A percentile compares a stretch with the other conserved stretches of the same genome.
Conservation (phyloP, 2,797 vertebrate species). For the Syncerus caffer region DNA sequence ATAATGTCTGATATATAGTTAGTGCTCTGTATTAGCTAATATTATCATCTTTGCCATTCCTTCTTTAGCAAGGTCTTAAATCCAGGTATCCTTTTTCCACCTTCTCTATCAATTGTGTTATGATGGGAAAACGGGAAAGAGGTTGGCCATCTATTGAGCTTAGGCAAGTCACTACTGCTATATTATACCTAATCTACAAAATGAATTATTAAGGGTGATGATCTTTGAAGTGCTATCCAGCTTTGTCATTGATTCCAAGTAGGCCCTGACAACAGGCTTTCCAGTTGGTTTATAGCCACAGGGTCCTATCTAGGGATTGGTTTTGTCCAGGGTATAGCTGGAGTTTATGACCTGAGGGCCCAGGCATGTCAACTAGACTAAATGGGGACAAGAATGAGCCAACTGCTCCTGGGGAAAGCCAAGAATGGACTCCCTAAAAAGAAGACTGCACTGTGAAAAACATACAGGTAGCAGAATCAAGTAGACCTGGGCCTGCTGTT, state of each 20-base stretch:
- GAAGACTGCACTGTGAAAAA: neutral
- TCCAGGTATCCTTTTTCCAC: neutral
- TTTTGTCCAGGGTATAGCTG: neutral
- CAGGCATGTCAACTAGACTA: neutral
- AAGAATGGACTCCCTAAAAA: neutral
- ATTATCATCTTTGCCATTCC: neutral
- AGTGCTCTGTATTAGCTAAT: neutral
- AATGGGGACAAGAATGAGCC: neutral
- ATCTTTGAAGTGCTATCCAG: neutral
- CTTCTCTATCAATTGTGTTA: neutral
- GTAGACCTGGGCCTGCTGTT: neutral
- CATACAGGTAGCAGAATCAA: neutral
- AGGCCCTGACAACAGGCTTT: neutral
- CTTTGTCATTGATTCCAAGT: neutral
- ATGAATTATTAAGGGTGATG: neutral
- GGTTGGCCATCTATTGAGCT: neutral
- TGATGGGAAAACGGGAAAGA: neutral
- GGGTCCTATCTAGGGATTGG: neutral
- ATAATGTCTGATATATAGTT: neutral
- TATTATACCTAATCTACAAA: neutral
- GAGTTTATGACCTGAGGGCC: neutral
- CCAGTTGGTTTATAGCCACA: neutral
- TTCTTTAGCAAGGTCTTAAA: constrained; percentile 28
- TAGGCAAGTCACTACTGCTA: constrained; percentile 9
- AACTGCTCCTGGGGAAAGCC: neutral